A percentile compares a stretch with the other conserved stretches of the same genome.
Conservation (phyloP, 2,113 vertebrate genomes). For the Cynocephalus volans region DNA sequence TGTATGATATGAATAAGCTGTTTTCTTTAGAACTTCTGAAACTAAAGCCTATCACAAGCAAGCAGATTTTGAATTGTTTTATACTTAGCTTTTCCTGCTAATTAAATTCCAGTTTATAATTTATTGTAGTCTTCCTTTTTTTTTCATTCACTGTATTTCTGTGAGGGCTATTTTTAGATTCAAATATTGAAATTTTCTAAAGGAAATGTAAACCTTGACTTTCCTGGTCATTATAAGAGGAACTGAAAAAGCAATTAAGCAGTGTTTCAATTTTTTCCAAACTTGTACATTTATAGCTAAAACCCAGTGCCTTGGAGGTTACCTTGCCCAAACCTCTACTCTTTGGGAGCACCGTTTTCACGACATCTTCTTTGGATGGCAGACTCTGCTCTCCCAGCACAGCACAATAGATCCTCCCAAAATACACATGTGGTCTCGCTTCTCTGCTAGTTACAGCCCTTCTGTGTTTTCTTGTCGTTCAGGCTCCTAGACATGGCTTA, state of each 20-base stretch:
- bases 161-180: constrained; percentile 46
- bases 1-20: constrained; percentile 14
- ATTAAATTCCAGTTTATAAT: constrained; percentile 74
- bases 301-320: neutral
- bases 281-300: neutral
- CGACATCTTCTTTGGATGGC: neutral
- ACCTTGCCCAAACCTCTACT: neutral
- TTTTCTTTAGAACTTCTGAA: constrained; percentile 64
- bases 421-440: neutral
- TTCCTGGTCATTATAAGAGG: constrained; percentile 63
- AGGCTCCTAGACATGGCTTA: neutral
- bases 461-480: neutral
- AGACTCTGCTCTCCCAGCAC: neutral
- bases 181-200: constrained; percentile 68
- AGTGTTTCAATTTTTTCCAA: neutral
- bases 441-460: neutral
- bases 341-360: neutral
- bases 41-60: neutral
- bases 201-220: constrained; percentile 40
- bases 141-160: constrained; percentile 63
- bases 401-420: neutral
- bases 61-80: constrained; percentile 61
- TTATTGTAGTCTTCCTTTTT: constrained; percentile 63
- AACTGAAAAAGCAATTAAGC: constrained; percentile 50
- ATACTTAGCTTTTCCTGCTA: constrained; percentile 55